Conservation (phyloP, 2,888 invertebrate genomes). For the Polia nebulosa region DNA sequence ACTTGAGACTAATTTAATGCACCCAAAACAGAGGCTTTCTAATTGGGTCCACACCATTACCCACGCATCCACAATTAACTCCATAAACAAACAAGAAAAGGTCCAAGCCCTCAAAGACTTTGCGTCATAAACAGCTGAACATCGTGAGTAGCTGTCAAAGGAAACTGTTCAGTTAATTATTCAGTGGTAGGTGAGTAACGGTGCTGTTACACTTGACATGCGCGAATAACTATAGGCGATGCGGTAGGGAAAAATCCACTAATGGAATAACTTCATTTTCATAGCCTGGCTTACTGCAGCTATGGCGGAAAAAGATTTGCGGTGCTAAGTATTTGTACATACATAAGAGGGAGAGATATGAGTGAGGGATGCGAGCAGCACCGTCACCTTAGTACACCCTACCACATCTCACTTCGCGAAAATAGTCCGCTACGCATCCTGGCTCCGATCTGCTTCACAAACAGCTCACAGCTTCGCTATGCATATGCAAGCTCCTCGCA, state of each 20-base stretch:
- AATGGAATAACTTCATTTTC: neutral
- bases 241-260: neutral
- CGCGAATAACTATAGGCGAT: neutral
- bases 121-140: slow-evolving; percentile 32
- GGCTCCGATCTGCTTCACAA: neutral
- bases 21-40: neutral
- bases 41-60: slow-evolving; percentile 10
- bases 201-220: neutral
- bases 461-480: neutral
- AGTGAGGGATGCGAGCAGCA: neutral
- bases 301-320: neutral
- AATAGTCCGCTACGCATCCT: neutral
- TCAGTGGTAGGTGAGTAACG: slow-evolving; percentile 33
- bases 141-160: slow-evolving; percentile 43
- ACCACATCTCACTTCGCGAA: no score
- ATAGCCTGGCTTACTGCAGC: neutral
- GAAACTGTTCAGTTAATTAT: slow-evolving; percentile 55
- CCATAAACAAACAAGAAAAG: slow-evolving; percentile 21
- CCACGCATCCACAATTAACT: slow-evolving; percentile 8
- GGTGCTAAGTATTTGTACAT: neutral
- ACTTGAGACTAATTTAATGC: neutral
- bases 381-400: neutral
- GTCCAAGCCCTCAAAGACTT: neutral
- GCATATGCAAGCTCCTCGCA: neutral
- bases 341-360: neutral